These are phyloP conservation scores for Luffia ferchaultella DNA, from an alignment of 2,888 invertebrate species.

Conservation along the genomic window DNA sequence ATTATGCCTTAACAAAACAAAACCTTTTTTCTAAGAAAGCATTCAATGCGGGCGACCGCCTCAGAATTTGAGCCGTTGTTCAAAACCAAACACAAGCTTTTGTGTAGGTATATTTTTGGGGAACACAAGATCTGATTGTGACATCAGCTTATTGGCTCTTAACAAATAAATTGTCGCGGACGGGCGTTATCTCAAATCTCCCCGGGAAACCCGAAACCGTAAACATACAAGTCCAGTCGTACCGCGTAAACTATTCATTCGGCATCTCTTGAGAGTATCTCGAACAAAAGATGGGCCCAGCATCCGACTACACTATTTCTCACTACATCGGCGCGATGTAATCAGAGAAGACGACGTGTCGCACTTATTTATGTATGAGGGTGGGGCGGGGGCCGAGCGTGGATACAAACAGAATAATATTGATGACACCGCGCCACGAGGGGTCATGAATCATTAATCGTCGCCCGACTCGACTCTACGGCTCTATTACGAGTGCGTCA, in stretches of 20 bases:
- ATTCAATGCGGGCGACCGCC: no score
- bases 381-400: slow-evolving; percentile 61
- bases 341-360: slow-evolving; percentile 68
- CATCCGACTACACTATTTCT: slow-evolving; percentile 63
- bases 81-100: no score
- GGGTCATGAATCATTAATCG: slow-evolving; percentile 68
- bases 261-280: slow-evolving; percentile 52
- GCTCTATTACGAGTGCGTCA: slow-evolving; percentile 45
- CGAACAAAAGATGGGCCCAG: slow-evolving; percentile 61
- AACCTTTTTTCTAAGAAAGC: no score
- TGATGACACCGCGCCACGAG: slow-evolving; percentile 64
- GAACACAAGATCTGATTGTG: slow-evolving; percentile 48
- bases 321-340: slow-evolving; percentile 66
- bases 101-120: no score
- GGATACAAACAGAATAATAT: slow-evolving; percentile 67
- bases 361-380: slow-evolving; percentile 66
- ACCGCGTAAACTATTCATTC: slow-evolving; percentile 60
- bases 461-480: slow-evolving; percentile 50
- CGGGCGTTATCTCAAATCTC: slow-evolving; percentile 55
- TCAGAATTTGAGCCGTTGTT: no score
- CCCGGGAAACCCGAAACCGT: slow-evolving; percentile 62
- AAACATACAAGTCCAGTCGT: slow-evolving; percentile 52
- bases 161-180: slow-evolving; percentile 55
- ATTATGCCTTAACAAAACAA: no score
- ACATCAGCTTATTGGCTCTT: slow-evolving; percentile 55